phyloP scores from a whole-genome alignment of 2,797 vertebrate species.

The Chloroceryle amazona region DNA sequence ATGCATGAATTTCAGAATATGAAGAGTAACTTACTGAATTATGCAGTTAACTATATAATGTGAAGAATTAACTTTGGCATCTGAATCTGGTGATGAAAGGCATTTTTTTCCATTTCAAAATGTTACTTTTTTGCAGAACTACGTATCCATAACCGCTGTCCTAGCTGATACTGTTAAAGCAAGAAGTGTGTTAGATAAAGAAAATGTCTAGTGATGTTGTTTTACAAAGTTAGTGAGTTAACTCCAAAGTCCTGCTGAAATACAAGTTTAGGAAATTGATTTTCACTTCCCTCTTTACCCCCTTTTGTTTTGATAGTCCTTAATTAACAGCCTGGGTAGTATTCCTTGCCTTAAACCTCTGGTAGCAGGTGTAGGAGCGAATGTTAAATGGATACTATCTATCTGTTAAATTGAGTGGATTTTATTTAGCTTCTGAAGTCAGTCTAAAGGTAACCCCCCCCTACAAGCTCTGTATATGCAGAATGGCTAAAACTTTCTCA shows the following conservation, averaged over 20 bases:
- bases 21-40: neutral
- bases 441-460: neutral
- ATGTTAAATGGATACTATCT: neutral
- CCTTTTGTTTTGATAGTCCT: conserved; percentile 19
- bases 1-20: neutral
- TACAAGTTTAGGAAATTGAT: conserved; percentile 40
- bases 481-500: neutral
- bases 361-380: neutral
- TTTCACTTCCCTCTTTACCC: conserved; percentile 21
- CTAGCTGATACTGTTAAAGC: neutral
- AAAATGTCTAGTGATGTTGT: neutral
- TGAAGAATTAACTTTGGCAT: neutral
- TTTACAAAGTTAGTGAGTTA: neutral
- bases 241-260: conserved; percentile 17
- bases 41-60: rapidly evolving
- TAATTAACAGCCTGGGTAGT: conserved; percentile 35
- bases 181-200: neutral
- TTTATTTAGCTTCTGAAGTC: conserved; percentile 9
- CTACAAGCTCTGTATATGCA: neutral
- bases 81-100: neutral
- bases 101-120: neutral
- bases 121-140: neutral
- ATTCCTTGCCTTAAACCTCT: neutral
- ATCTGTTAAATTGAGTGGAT: neutral
- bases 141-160: neutral